Conservation (phyloP, 2,797 vertebrate genomes). For the Hoplostethus atlanticus region DNA sequence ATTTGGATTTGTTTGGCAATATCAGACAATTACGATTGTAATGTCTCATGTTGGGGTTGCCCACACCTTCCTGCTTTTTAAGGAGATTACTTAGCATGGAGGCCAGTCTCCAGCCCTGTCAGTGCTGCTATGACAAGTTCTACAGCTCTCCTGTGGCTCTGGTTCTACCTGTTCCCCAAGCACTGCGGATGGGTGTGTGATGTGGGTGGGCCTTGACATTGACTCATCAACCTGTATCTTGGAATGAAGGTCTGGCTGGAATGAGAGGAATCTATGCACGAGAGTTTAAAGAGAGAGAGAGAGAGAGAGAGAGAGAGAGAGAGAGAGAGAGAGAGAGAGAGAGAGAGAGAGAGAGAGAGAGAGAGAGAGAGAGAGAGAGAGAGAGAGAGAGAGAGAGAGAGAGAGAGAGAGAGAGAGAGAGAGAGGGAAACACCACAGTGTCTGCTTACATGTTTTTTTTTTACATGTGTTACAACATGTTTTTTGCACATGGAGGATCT, state of each 20-base stretch:
- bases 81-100: conserved; percentile 3
- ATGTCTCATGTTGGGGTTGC: conserved; percentile 32
- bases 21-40: neutral
- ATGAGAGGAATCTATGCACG: conserved; percentile 67
- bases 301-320: too few relatives aligned
- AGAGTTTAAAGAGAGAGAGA: neutral
- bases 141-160: conserved; percentile 61
- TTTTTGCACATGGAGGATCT: conserved; percentile 9
- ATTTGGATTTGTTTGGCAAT: neutral
- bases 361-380: too few relatives aligned
- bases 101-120: conserved; percentile 38
- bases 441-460: conserved; percentile 31
- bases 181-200: conserved; percentile 61
- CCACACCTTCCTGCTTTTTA: conserved; percentile 52
- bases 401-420: too few relatives aligned
- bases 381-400: neutral
- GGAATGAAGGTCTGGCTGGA: conserved; percentile 40
- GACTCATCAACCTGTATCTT: conserved; percentile 16
- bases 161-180: conserved; percentile 81
- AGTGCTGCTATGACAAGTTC: conserved; percentile 48
- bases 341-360: too few relatives aligned
- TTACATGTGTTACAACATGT: too few relatives aligned
- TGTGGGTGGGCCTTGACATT: conserved; percentile 30
- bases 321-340: neutral
- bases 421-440: conserved; percentile 1